Conservation (phyloP, 2,113 vertebrate species). For the Pyrgilauda ruficollis region DNA sequence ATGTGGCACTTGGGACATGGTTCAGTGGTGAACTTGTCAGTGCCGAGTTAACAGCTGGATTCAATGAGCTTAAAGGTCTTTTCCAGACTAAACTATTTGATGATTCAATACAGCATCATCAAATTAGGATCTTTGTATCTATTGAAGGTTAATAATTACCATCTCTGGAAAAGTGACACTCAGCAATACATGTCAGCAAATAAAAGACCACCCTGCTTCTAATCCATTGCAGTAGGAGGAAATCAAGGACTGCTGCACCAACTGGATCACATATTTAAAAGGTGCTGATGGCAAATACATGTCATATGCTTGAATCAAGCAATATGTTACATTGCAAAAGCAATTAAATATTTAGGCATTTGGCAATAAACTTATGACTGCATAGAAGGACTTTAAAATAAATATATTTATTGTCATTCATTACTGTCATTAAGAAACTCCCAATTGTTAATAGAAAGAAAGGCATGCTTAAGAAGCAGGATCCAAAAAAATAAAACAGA, state of each 20-base stretch:
- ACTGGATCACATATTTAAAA: neutral
- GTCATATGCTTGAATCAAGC: neutral
- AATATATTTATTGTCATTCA: fast-evolving
- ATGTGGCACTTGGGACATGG: neutral
- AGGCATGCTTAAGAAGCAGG: neutral
- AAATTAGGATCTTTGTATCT: neutral
- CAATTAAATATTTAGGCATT: neutral
- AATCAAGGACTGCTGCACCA: neutral
- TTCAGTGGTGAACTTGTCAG: neutral
- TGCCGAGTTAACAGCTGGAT: neutral
- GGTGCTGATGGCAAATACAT: neutral
- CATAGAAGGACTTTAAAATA: neutral
- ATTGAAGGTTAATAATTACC: neutral
- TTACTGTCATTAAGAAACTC: neutral
- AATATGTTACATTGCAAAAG: neutral
- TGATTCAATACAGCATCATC: neutral
- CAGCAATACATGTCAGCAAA: neutral
- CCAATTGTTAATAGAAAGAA: neutral
- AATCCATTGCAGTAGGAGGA: neutral
- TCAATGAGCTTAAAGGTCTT: neutral
- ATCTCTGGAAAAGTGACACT: neutral
- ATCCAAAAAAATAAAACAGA: neutral
- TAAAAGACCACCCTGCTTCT: neutral
- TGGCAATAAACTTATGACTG: neutral
- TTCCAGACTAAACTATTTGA: neutral